phyloP scores from a whole-genome alignment of 2,113 vertebrate genomes.

The Ictalurus furcatus region DNA sequence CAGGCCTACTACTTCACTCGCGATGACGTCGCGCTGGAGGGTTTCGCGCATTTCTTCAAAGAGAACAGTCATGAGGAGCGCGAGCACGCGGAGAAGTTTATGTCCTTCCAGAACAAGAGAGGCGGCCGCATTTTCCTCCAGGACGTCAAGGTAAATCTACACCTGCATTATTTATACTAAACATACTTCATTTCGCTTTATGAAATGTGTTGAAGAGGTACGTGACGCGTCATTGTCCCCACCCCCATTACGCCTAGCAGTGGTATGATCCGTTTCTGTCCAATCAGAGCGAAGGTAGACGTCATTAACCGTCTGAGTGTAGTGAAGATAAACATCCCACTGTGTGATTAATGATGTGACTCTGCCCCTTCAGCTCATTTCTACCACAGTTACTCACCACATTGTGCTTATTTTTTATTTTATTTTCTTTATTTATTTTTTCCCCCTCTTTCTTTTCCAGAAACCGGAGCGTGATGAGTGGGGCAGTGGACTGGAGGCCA shows the following conservation, averaged over 20 bases:
- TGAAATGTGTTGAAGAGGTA: neutral
- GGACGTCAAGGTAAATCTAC: constrained; percentile 74
- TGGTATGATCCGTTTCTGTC: neutral
- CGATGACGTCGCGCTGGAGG: constrained; percentile 82
- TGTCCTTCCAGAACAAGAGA: constrained; percentile 81
- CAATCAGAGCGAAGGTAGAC: neutral
- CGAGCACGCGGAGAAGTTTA: constrained; percentile 77
- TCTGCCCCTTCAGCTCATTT: neutral
- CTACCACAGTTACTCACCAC: neutral
- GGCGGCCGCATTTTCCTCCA: constrained; percentile 81
- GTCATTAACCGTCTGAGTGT: neutral
- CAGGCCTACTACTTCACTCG: constrained; percentile 81
- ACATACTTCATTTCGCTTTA: neutral
- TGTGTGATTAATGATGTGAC: neutral
- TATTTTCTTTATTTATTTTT: too few species aligned
- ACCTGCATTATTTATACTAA: too few species aligned
- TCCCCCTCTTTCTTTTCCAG: constrained; percentile 52
- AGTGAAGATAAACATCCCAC: neutral
- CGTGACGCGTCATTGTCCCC: neutral
- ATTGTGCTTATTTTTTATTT: too few species aligned
- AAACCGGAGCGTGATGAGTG: constrained; percentile 78
- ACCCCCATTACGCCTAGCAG: too few species aligned
- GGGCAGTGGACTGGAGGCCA: constrained; percentile 77
- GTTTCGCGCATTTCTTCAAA: constrained; percentile 82
- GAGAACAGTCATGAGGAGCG: constrained; percentile 78